Conservation (phyloP, 2,113 vertebrate genomes). For the Daphoenositta chrysoptera region DNA sequence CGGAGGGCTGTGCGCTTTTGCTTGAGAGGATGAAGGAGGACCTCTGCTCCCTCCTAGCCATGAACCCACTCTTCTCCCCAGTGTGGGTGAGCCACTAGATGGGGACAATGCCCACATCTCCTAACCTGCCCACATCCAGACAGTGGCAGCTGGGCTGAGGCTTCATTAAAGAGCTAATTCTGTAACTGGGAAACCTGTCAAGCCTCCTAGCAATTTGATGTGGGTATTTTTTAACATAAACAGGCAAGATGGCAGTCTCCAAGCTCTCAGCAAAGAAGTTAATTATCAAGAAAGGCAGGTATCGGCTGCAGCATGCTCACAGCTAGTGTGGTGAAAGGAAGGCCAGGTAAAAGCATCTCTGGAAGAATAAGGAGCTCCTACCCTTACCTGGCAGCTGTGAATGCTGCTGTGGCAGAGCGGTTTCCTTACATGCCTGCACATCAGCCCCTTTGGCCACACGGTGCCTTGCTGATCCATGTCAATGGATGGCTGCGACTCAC, state of each 20-base stretch:
- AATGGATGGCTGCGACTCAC: not conserved
- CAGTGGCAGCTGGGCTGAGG: not conserved
- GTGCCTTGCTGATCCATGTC: not conserved
- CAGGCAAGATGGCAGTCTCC: not conserved
- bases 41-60: not conserved
- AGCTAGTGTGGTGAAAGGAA: not conserved
- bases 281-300: not conserved
- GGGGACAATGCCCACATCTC: conserved; percentile 30
- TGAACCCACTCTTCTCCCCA: not conserved
- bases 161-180: not conserved
- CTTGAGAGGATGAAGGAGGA: not conserved
- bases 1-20: not conserved
- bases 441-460: not conserved
- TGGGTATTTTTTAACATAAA: not conserved
- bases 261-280: not conserved
- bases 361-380: not conserved
- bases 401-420: accelerated
- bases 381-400: not conserved
- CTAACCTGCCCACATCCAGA: not conserved
- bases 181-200: not conserved
- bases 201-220: not conserved
- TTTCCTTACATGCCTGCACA: not conserved
- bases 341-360: not conserved
- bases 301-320: not conserved
- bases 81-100: conserved; percentile 35